A percentile compares a stretch with the other conserved stretches of the same genome.
These are phyloP conservation scores for Parus major DNA, from an alignment of 2,113 vertebrate genomes.

Conservation along the genomic window DNA sequence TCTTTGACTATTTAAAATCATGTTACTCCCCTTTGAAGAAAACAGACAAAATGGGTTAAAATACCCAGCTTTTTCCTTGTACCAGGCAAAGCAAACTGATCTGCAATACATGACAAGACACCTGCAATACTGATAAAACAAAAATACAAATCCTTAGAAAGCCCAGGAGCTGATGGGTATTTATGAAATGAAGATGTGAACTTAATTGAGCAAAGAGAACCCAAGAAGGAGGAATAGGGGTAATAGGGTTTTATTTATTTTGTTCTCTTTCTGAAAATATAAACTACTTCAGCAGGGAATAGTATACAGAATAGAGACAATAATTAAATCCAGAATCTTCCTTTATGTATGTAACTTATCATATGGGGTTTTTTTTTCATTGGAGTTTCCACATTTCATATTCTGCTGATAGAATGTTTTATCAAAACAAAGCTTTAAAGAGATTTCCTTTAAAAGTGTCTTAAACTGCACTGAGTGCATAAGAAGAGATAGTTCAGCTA, in stretches of 20 bases:
- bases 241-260: neutral
- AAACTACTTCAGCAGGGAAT: neutral
- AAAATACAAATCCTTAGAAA: neutral
- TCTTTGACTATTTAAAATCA: neutral
- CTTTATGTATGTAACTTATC: neutral
- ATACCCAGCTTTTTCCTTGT: neutral
- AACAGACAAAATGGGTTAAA: neutral
- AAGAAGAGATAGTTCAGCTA: neutral
- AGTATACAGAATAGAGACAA: neutral
- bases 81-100: neutral
- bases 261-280: neutral
- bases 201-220: neutral
- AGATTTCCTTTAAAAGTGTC: neutral
- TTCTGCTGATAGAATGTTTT: neutral
- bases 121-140: neutral
- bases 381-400: neutral
- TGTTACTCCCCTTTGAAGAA: neutral
- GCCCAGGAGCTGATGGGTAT: neutral
- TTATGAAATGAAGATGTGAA: neutral
- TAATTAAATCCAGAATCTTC: conserved; percentile 12
- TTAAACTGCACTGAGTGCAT: neutral
- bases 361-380: neutral
- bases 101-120: neutral
- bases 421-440: neutral
- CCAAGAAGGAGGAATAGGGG: neutral